phyloP scores from a whole-genome alignment of 2,113 vertebrate genomes.

The Saguinus midas region DNA sequence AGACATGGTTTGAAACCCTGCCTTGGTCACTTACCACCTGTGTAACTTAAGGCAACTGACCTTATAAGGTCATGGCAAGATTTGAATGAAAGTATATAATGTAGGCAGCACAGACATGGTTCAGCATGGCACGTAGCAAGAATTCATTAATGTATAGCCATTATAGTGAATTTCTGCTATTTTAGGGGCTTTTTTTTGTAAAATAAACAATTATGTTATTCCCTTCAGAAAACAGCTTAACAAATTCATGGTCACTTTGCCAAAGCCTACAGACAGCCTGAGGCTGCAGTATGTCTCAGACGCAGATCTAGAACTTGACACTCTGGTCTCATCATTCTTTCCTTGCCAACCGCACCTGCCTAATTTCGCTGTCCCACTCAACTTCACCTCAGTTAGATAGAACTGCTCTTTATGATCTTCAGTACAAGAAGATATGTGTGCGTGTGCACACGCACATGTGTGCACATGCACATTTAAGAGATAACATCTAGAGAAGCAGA shows the following conservation, averaged over 20 bases:
- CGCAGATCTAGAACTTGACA: not conserved
- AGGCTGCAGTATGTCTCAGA: not conserved
- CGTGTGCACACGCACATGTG: rapidly evolving
- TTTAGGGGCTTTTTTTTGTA: not conserved
- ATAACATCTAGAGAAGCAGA: not conserved
- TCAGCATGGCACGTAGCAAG: not conserved
- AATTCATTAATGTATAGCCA: not conserved
- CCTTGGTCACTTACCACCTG: not conserved
- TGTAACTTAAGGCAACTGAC: not conserved
- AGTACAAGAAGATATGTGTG: not conserved
- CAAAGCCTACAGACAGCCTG: not conserved
- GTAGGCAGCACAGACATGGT: not conserved
- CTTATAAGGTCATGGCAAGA: not conserved
- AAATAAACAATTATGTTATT: not conserved
- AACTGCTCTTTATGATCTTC: not conserved
- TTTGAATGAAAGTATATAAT: not conserved
- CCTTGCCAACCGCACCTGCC: not conserved
- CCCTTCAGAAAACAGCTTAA: constrained; percentile 8
- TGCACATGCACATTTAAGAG: rapidly evolving
- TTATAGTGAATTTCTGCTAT: not conserved
- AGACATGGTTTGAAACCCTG: not conserved
- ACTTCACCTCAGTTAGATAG: not conserved
- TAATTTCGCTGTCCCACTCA: not conserved
- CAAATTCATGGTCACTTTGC: not conserved
- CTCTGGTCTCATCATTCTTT: not conserved